Conservation (phyloP, 2,888 invertebrate species). For the Xylota sylvarum region DNA sequence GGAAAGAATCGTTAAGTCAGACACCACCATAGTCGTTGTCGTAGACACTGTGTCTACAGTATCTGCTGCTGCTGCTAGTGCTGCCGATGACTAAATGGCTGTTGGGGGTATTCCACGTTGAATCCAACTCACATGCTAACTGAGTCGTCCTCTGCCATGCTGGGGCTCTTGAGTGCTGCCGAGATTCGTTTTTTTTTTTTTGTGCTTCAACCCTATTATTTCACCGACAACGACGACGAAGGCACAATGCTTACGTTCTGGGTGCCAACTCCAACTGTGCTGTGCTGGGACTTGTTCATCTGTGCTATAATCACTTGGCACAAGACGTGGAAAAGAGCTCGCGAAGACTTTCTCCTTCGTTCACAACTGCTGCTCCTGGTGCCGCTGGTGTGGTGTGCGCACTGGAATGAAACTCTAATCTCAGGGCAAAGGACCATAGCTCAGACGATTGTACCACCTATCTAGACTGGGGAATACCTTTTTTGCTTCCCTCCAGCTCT, state of each 20-base stretch:
- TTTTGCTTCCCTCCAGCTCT: conserved; percentile 32
- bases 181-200: conserved; percentile 26
- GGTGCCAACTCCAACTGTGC: conserved; percentile 22
- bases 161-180: conserved; percentile 19
- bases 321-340: conserved; percentile 40
- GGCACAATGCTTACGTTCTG: conserved; percentile 48
- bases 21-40: conserved; percentile 48
- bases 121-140: conserved; percentile 54
- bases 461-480: conserved; percentile 25
- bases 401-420: conserved; percentile 50
- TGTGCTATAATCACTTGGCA: conserved; percentile 69
- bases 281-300: conserved; percentile 37
- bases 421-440: conserved; percentile 52
- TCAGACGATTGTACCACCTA: conserved; percentile 40
- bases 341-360: conserved; percentile 75
- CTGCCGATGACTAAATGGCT: not conserved
- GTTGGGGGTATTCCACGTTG: conserved; percentile 58
- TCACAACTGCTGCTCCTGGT: conserved; percentile 15
- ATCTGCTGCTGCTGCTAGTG: conserved; percentile 28
- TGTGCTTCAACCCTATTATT: conserved; percentile 56
- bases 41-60: conserved; percentile 65
- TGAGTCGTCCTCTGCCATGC: conserved; percentile 29
- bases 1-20: conserved; percentile 69
- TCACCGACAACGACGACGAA: conserved; percentile 34
- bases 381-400: conserved; percentile 21